Conservation (phyloP, 2,113 vertebrate species). For the Hepsetus odoe region DNA sequence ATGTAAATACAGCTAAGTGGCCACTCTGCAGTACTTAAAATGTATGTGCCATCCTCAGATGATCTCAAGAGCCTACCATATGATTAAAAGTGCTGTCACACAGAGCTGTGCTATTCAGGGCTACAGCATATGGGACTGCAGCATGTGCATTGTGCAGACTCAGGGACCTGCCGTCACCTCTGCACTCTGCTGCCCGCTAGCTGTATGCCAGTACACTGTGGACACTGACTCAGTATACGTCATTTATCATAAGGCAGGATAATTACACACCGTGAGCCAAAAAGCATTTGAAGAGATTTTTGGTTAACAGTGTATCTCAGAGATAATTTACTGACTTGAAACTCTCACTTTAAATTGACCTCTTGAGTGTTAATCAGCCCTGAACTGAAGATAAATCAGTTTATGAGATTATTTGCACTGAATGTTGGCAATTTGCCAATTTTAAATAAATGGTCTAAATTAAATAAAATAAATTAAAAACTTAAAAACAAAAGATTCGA, state of each 20-base stretch:
- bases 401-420: background rate
- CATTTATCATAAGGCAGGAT: slow-evolving; percentile 38
- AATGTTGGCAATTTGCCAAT: background rate
- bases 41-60: slow-evolving; percentile 1
- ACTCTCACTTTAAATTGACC: background rate
- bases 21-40: background rate
- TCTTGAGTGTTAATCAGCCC: background rate
- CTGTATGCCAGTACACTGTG: background rate
- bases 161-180: slow-evolving; percentile 6
- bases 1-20: background rate
- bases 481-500: too few relatives aligned
- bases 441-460: background rate
- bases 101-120: slow-evolving; percentile 33
- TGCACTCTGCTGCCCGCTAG: slow-evolving; percentile 19
- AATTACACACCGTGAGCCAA: slow-evolving; percentile 20
- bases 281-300: slow-evolving; percentile 57
- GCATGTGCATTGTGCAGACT: slow-evolving; percentile 32
- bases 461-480: too few relatives aligned
- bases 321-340: slow-evolving; percentile 17
- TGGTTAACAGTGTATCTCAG: slow-evolving; percentile 15
- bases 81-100: slow-evolving; percentile 11
- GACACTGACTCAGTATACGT: slow-evolving; percentile 2
- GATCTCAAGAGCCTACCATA: background rate
- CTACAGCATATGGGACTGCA: slow-evolving; percentile 29
- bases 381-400: background rate